Conservation (phyloP, 2,113 vertebrate species). For the Heterotis niloticus region DNA sequence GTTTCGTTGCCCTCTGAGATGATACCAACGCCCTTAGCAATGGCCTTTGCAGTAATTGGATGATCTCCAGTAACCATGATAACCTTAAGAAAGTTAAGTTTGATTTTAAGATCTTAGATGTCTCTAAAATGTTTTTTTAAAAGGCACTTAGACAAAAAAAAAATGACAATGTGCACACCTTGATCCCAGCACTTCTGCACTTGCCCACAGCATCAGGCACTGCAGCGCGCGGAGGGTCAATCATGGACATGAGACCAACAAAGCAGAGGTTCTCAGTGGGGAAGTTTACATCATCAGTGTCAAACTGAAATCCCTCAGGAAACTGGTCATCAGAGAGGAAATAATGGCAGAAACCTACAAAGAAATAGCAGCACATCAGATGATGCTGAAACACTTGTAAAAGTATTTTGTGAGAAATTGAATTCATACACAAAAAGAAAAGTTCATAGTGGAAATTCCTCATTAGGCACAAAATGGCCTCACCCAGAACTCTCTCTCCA, state of each 20-base stretch:
- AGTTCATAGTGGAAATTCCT: too few species aligned
- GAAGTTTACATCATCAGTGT: slow-evolving; percentile 65
- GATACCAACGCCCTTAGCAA: slow-evolving; percentile 69
- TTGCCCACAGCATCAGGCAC: slow-evolving; percentile 66
- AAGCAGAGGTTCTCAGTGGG: slow-evolving; percentile 65
- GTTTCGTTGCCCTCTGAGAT: slow-evolving; percentile 69
- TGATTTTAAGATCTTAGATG: not conserved
- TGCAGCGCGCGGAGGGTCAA: slow-evolving; percentile 63
- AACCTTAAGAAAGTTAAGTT: slow-evolving; percentile 46
- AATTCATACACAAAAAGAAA: too few species aligned
- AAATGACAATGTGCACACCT: slow-evolving; percentile 1
- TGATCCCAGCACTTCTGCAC: slow-evolving; percentile 65
- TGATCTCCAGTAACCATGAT: slow-evolving; percentile 71
- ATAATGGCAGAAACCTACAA: slow-evolving; percentile 63
- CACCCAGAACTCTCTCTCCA: slow-evolving; percentile 55
- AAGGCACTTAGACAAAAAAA: not conserved
- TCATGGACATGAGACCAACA: slow-evolving; percentile 71
- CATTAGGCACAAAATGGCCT: not conserved
- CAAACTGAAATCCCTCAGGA: slow-evolving; percentile 65
- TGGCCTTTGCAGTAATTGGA: slow-evolving; percentile 69
- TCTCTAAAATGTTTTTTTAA: not conserved
- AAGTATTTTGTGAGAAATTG: too few species aligned
- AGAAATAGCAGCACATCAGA: not conserved
- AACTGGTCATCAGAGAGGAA: slow-evolving; percentile 61
- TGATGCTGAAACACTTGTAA: not conserved